Percentiles rank a stretch among this genome's conserved stretches.
Conservation (phyloP, 2,797 vertebrate genomes). For the Schizopygopsis pylzovi region DNA sequence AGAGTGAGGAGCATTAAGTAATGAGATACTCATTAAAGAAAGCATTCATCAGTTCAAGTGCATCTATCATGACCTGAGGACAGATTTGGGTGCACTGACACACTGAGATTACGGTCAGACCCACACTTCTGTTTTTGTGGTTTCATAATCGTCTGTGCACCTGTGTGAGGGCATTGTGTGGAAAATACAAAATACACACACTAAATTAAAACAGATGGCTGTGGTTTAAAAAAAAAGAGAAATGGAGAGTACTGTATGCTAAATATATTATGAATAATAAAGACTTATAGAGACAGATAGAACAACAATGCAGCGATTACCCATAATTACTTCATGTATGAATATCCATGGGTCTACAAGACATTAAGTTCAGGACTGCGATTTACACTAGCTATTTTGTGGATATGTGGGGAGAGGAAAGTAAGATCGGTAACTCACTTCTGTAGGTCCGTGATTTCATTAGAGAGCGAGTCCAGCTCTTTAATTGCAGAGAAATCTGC, state of each 20-base stretch:
- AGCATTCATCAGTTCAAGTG: slow-evolving; percentile 7
- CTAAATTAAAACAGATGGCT: background rate
- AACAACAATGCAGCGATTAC: background rate
- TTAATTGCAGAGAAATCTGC: slow-evolving; percentile 99
- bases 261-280: background rate
- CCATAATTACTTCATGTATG: background rate
- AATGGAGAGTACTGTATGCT: background rate
- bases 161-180: slow-evolving; percentile 3
- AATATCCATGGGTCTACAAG: background rate
- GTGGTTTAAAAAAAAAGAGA: background rate
- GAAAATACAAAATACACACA: background rate
- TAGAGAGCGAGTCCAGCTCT: slow-evolving; percentile 95
- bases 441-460: slow-evolving; percentile 97
- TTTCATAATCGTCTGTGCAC: slow-evolving; percentile 28
- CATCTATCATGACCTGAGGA: background rate
- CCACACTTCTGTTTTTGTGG: slow-evolving; percentile 20
- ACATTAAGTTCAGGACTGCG: background rate
- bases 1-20: background rate
- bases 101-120: slow-evolving; percentile 9
- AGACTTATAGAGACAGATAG: no score
- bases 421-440: slow-evolving; percentile 77
- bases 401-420: background rate
- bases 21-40: slow-evolving; percentile 27
- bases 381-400: background rate
- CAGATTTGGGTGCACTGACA: background rate